Conservation (phyloP, 2,888 invertebrate genomes). For the Macaria liturata region DNA sequence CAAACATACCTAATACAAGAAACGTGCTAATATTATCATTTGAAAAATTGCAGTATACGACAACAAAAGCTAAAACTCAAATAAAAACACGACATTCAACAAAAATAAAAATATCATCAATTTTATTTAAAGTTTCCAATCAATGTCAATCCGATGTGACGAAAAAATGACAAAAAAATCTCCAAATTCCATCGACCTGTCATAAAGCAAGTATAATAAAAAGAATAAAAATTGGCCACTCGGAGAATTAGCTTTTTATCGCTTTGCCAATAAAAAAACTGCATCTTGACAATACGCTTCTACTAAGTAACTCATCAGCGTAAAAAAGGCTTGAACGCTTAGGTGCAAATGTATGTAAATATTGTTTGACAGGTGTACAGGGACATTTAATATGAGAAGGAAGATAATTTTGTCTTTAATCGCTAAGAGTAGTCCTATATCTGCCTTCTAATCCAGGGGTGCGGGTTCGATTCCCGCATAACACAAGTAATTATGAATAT, state of each 20-base stretch:
- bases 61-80: no score
- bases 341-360: conserved; percentile 7
- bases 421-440: no score
- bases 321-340: conserved; percentile 29
- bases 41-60: no score
- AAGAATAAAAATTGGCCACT: conserved; percentile 32
- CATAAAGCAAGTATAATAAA: conserved; percentile 26
- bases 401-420: no score
- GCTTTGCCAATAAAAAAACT: conserved; percentile 27
- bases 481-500: no score
- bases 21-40: no score
- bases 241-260: conserved; percentile 34
- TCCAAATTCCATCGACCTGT: conserved; percentile 32
- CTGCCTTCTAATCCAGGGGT: no score
- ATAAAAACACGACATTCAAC: conserved; percentile 1
- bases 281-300: conserved; percentile 35
- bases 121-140: conserved; percentile 27
- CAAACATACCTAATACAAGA: no score
- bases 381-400: no score
- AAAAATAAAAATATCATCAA: conserved; percentile 5
- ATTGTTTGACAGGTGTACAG: no score
- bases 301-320: conserved; percentile 34
- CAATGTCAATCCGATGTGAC: conserved; percentile 22
- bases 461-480: no score
- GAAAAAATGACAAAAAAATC: conserved; percentile 18